Evolutionary conservation across 2,797 vertebrate species (phyloP), one percentile per base, ranked within the genome.

Genomic region (Channallabes apus): DNA sequence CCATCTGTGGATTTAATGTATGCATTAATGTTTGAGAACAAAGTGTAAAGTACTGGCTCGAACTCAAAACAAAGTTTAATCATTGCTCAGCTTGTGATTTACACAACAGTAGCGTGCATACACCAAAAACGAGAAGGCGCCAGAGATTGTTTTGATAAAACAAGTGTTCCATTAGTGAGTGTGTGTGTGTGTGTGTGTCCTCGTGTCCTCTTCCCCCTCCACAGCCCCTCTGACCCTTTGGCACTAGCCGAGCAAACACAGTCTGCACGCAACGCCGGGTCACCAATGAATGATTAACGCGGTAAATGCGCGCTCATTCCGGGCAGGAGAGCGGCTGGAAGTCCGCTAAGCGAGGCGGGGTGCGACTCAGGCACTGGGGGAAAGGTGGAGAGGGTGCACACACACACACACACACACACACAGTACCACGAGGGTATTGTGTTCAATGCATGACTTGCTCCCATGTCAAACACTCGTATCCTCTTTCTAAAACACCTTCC

Each of bases 231-330:
- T 82, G 72, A 84, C 83, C 95, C 94, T 94, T 94, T 95, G 94
- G 93, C 94, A 95, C 91, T 92, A 92, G 87, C 90, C 91, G 89
- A 95, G 93, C 93, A 96, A 95, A 96, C 95, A 96, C 88, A 91
- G 95, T 96, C 95, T 95, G 95, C 95, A 96, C 95, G 95, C 95
- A 94, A 95, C 89, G 94, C 79, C 65, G 80, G 77, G 87, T 84
- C 91, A 91, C 93, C 54, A 82, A 61, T 82, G 67, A 94, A 95
- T 96, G 91, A 95, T 96, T 95, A 96, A 95, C 93, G 91, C 92
- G 67, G 58, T 75, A 91, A 91, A 92, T 93, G 88, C 85, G 91
- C 87, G 90, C 56, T 64, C 32, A 59, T 46, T 89, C 89, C 83
- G 81, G 80, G 73, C 59, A 29, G 83, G 76, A 76, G 41, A 68